Base-by-base conservation (phyloP, 2,113 vertebrate genomes). In the Peromyscus californicus region DNA sequence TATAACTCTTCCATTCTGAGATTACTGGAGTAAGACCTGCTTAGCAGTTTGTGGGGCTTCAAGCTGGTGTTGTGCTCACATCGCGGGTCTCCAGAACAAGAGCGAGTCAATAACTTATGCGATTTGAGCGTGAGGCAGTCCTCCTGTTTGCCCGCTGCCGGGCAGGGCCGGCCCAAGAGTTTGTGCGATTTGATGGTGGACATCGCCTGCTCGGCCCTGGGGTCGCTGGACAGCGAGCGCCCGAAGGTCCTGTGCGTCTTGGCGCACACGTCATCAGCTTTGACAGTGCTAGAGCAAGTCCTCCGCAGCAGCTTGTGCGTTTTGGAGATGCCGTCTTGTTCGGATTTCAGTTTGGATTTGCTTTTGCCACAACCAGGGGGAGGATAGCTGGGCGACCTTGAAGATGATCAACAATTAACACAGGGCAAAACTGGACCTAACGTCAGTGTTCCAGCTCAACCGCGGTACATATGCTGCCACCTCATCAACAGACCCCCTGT, bases 381-480 rank as follows among this genome's bases (percentile, higher is more conserved):
- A 96, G 99, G 99, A 97, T 99, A 99, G 98, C 99, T 99, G 90
- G 99, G 99, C 98, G 99, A 99, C 99, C 99, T 99, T 97, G 76
- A 93, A 97, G 96, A 98, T 79, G 83, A 96, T 61, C 5, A 39
- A 76, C 88, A 42, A 70, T 96, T 17, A 88, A 84, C 22, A 89
- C 16, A 5, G 5, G 84, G 80, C 22, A 36, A 33, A 16, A 15
- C 0, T 57, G 65, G 69, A 7, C 19, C 17, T 36, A 7, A 42
- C 5, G 13, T 0, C 7, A 26, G 0, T 7, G 13, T 61, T 31
- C 36, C 51, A 57, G 45, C 31, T 79, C 42, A 24, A 57, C 22
- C 17, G 11, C 5, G 5, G 11, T 5, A 3, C 19, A 5, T 42
- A 11, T n/a, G 29, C 7, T 65, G 45, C 54, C 21, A 16, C 54